Evolutionary conservation across 2,797 vertebrate species (phyloP).

Genomic region (Thalassophryne amazonica): DNA sequence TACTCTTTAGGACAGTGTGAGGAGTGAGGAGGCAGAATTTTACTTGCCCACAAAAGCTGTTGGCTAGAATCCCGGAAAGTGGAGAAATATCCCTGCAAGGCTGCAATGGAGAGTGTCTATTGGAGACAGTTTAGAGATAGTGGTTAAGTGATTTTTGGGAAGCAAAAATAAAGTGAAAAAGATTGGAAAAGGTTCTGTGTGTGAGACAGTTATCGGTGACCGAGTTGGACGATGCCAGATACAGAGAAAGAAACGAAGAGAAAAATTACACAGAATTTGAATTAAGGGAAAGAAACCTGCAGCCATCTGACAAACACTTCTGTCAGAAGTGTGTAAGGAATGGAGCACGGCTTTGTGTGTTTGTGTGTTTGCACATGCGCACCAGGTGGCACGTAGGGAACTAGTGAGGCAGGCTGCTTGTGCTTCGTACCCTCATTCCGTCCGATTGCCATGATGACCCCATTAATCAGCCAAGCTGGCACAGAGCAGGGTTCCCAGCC

Average conservation of each 20-base stretch:
- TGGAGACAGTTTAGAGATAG: background rate
- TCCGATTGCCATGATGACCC: conserved; percentile 96
- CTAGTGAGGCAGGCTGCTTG: conserved; percentile 86
- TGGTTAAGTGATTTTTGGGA: background rate
- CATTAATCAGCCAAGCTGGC: conserved; percentile 99
- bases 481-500: conserved; percentile 92
- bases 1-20: background rate
- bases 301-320: conserved; percentile 58
- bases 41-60: background rate
- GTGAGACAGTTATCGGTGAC: no score
- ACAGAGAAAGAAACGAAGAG: background rate
- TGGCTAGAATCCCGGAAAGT: background rate
- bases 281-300: conserved; percentile 13
- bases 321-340: conserved; percentile 41
- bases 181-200: no score
- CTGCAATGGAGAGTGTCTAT: background rate
- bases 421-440: conserved; percentile 96
- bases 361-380: conserved; percentile 4
- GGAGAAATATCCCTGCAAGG: background rate
- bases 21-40: background rate
- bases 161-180: background rate
- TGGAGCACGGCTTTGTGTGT: conserved; percentile 32
- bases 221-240: no score
- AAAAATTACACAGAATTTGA: conserved; percentile 2
- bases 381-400: conserved; percentile 68